These are phyloP conservation scores for Aurelia aurita complex sp. Pacific DNA, from an alignment of 30 jellyfish, hydroid and myxozoan species.

Conservation along the genomic window DNA sequence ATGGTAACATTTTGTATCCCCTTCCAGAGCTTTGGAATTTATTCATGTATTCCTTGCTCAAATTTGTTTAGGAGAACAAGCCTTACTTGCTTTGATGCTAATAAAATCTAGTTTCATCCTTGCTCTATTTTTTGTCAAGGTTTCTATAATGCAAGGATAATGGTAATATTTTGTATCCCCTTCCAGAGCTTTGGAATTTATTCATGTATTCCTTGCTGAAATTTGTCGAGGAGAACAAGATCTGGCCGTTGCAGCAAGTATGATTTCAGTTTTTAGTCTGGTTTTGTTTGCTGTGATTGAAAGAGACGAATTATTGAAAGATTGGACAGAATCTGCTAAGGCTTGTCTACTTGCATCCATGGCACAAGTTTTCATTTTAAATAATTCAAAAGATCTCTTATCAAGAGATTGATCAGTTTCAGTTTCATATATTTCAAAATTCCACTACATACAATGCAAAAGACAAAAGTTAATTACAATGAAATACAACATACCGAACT, in stretches of 20 bases:
- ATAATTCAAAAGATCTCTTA: too few species aligned
- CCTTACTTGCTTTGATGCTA: too few species aligned
- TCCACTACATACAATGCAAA: too few species aligned
- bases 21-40: constrained; percentile 88
- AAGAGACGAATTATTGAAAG: too few species aligned
- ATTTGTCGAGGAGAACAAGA: constrained; percentile 85
- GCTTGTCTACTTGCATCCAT: too few species aligned
- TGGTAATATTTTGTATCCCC: not conserved
- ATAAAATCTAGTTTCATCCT: not conserved
- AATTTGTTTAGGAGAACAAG: constrained; percentile 82
- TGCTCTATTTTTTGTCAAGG: not conserved
- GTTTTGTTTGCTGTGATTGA: not conserved
- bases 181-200: constrained; percentile 89
- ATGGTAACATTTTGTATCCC: not conserved
- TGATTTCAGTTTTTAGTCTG: not conserved
- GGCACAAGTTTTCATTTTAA: too few species aligned
- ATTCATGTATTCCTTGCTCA: constrained; percentile 83
- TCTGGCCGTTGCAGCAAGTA: constrained; percentile 90
- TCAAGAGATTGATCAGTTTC: too few species aligned
- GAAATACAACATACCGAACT: too few species aligned
- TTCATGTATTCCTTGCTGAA: constrained; percentile 83
- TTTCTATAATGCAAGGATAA: not conserved
- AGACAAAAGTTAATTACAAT: too few species aligned
- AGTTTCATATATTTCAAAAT: too few species aligned
- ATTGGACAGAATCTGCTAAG: too few species aligned